Evolutionary conservation across 2,113 vertebrate species (phyloP).

Genomic region (Himantopus leucocephalus): DNA sequence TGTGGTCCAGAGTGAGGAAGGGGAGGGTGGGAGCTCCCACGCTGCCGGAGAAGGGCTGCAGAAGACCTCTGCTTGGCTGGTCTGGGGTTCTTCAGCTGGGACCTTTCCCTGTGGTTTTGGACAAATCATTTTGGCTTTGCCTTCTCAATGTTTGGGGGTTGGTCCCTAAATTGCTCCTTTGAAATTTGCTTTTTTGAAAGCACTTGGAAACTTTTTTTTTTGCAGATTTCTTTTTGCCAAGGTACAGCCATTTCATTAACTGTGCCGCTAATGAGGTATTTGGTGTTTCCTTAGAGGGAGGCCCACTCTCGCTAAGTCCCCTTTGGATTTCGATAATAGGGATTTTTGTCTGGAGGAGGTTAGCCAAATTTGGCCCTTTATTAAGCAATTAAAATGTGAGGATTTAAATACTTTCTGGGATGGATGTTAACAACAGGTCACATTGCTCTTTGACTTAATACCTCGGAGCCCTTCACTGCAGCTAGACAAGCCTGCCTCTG

Average conservation of each 20-base stretch:
- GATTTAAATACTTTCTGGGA: neutral
- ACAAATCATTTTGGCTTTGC: neutral
- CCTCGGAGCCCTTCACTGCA: neutral
- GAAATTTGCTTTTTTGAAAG: neutral
- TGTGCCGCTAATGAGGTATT: slow-evolving; percentile 11
- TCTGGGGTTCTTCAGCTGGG: neutral
- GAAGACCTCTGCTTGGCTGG: neutral
- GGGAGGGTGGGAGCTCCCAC: neutral
- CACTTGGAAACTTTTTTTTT: neutral
- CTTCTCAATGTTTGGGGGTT: neutral
- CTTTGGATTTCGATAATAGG: neutral
- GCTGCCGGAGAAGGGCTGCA: neutral
- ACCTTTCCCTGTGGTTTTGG: neutral
- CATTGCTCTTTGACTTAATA: neutral
- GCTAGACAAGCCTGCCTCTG: neutral
- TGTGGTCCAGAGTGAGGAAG: fast-evolving
- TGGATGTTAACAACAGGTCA: neutral
- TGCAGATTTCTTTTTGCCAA: neutral
- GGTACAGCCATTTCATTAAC: neutral
- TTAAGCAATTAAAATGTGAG: neutral
- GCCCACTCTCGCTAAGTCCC: neutral
- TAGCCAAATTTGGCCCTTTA: slow-evolving; percentile 6
- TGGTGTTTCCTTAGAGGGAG: slow-evolving; percentile 3
- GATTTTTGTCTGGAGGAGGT: neutral
- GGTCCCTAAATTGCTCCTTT: neutral